Evolutionary conservation across 2,888 invertebrate genomes (phyloP), one percentile per base, ranked within the genome.

Genomic region (Apantesis nais): DNA sequence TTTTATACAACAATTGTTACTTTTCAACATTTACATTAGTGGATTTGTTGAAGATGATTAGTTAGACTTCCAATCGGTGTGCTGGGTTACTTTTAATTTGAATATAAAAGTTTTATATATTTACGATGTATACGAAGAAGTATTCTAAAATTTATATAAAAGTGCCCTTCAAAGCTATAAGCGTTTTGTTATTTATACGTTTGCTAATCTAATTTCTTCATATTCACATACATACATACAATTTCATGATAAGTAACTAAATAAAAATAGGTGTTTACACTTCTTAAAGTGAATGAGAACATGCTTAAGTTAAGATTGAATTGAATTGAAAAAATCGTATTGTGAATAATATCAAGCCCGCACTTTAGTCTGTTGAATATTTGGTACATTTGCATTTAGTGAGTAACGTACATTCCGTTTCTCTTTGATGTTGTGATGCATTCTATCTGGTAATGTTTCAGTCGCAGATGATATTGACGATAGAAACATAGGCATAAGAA

Each of bases 301-400:
- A n/a, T 52, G n/a, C n/a, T 52, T n/a, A 2, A 52, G 11, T 19
- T 52, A 1, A 52, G n/a, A 2, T 7, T 48, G 5, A 48, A 48
- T n/a, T n/a, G n/a, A n/a, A n/a, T n/a, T 48, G 19, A 55, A 34
- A 12, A 34, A 19, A 55, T 14, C 39, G 48, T 19, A 48, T 48
- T 22, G 48, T 48, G 22, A 16, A 5, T 44, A 52, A 12, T 52
- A 75, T 71, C 71, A 77, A 81, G 73, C 52, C 71, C 58, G 76
- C 80, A 74, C 78, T 61, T 68, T 62, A 72, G 74, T 72, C n/a
- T 67, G 68, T 68, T 77, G 73, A 80, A 73, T 79, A 75, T 75
- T 83, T 79, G 79, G 77, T 77, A 78, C 83, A 86, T 85, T 85
- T 86, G 83, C 86, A 87, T 85, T 78, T 73, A 82, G 78, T 75